Percentiles rank a stretch among this genome's conserved stretches.
Evolutionary conservation across 2,113 vertebrate genomes (phyloP).

Genomic region (Gambusia affinis): DNA sequence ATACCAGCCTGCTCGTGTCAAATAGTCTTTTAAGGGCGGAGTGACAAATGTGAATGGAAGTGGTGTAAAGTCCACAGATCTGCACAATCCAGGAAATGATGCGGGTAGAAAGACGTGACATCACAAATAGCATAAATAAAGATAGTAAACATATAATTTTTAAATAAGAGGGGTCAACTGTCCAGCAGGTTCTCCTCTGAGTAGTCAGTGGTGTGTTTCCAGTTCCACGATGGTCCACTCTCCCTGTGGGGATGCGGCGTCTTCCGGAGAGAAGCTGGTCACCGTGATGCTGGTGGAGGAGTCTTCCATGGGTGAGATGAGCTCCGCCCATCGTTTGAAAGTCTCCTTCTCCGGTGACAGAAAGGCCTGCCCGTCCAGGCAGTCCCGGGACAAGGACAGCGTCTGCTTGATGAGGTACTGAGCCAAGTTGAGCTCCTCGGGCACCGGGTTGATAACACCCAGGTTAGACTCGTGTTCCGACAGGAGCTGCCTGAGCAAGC

Average conservation of each 20-base stretch:
- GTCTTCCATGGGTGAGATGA: constrained; percentile 92
- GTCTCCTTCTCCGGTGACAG: constrained; percentile 86
- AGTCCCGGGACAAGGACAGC: constrained; percentile 91
- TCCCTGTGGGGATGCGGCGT: constrained; percentile 93
- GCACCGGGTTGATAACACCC: constrained; percentile 92
- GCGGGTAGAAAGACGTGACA: constrained; percentile 1
- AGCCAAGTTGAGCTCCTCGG: constrained; percentile 96
- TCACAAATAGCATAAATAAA: constrained; percentile 53
- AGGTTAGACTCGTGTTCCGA: constrained; percentile 91
- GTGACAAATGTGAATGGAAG: constrained; percentile 40
- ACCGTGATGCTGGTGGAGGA: constrained; percentile 94
- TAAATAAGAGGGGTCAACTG: constrained; percentile 28
- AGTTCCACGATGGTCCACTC: constrained; percentile 99
- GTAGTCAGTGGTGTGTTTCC: constrained; percentile 95
- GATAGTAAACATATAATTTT: constrained; percentile 28
- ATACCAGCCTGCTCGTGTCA: constrained; percentile 62
- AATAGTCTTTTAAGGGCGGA: constrained; percentile 36
- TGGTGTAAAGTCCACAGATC: constrained; percentile 33
- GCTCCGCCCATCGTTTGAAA: constrained; percentile 92
- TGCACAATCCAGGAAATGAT: constrained; percentile 20
- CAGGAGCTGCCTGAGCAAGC: constrained; percentile 90
- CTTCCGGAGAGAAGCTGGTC: constrained; percentile 96
- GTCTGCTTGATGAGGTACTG: constrained; percentile 99
- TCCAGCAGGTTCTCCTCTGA: constrained; percentile 40
- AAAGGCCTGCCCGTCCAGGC: constrained; percentile 85